Percentiles rank a stretch among this genome's conserved stretches.
Evolutionary conservation across 2,888 invertebrate genomes (phyloP).

Genomic region (Tyria jacobaeae): DNA sequence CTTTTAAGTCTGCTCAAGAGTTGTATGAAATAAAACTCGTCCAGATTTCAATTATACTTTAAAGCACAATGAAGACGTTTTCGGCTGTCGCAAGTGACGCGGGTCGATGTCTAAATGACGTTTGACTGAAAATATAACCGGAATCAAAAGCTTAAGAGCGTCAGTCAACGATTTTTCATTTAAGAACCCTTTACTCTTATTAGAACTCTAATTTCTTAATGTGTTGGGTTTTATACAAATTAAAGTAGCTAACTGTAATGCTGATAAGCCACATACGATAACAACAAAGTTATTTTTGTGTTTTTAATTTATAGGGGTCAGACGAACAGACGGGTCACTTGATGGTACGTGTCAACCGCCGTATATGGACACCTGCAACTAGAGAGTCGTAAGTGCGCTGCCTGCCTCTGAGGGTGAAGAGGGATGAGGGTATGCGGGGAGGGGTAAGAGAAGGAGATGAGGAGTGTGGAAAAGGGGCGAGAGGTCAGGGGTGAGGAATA

Average conservation of each 20-base stretch:
- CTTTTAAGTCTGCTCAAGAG: no score
- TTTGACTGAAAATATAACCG: conserved; percentile 59
- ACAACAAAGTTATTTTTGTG: background rate
- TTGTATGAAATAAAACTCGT: conserved; percentile 30
- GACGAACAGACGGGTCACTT: no score
- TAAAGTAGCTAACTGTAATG: background rate
- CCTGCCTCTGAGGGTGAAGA: no score
- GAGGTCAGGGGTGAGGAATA: no score
- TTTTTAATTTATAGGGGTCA: no score
- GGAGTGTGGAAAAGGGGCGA: no score
- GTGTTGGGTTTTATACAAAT: background rate
- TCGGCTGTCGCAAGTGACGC: conserved; percentile 60
- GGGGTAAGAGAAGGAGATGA: no score
- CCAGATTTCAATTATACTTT: conserved; percentile 58
- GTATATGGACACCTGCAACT: no score
- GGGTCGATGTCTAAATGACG: conserved; percentile 61
- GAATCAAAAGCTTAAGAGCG: conserved; percentile 54
- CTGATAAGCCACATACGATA: background rate
- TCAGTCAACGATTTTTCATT: conserved; percentile 42
- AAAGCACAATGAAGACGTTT: conserved; percentile 62
- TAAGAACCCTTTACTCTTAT: conserved; percentile 39
- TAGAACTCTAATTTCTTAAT: conserved; percentile 29
- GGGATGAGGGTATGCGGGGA: no score
- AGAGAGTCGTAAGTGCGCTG: no score
- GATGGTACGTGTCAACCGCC: no score